Evolutionary conservation across 2,888 invertebrate genomes (phyloP), one percentile per base, ranked within the genome.

Genomic region (Periphyllus acericola): DNA sequence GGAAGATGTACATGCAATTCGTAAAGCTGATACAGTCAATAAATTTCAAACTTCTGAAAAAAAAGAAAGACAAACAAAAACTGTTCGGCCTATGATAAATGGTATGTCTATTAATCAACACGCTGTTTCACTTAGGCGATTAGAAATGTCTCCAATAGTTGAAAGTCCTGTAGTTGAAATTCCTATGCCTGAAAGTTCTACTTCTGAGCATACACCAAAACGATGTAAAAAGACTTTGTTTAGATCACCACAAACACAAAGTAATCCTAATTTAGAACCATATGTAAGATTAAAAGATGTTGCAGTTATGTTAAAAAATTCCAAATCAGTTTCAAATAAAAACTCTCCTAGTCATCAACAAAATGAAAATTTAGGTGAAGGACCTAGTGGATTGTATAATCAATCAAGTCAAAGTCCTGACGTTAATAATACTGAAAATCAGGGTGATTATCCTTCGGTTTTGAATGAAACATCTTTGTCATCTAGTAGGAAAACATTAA

Each of bases 281-380:
- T 87, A 74, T 81, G 87, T 81, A 32, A 36, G 87, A 32, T 72
- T 87, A 66, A 87, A 87, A 46, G 86, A 87, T 74, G 86, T 87
- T 21, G 60, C 80, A 3, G 52, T 25, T 72, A 17, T 87, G 40
- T 81, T 79, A 14, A 79, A 86, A 79, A 71, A 79, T 25, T 86
- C 85, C 1, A 87, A 87, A 80, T 1, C 79, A 1, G 87, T 87
- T 60, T 1, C 36, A 25, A 46, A 80, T 75, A 21, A 66, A 46
- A 81, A 60, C 25, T 19, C 55, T 36, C 32, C 72, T 25, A 81
- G 32, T n/a, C 68, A 3, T 32, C 75, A 5, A 19, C 17, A 9
- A 46, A n/a, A 76, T 68, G 46, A 52, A 4, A 46, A 68, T 78
- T 52, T 78, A n/a, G 60, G n/a, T 17, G 81, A 87, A 74, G 66